A percentile compares a stretch with the other conserved stretches of the same genome.
Conservation (phyloP, 2,888 invertebrate genomes). For the Subacronicta megacephala region DNA sequence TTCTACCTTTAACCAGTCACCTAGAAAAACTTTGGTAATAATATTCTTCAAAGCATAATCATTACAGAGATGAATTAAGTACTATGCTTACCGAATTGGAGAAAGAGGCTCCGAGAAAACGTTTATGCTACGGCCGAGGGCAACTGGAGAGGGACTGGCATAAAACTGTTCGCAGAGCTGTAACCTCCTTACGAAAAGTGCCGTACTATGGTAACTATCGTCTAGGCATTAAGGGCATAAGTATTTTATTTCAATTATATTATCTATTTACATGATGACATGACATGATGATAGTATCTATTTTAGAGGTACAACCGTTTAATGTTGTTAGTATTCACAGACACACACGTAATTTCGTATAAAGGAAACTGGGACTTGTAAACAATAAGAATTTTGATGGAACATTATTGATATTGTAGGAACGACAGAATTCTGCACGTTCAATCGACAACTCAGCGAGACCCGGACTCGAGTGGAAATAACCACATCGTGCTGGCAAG, state of each 20-base stretch:
- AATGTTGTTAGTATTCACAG: too few species aligned
- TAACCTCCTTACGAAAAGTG: constrained; percentile 69
- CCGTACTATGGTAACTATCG: constrained; percentile 76
- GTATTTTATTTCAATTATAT: too few species aligned
- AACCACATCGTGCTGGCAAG: constrained; percentile 78
- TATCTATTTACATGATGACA: too few species aligned
- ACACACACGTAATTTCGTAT: too few species aligned
- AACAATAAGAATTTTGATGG: too few species aligned
- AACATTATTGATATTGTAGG: constrained; percentile 62
- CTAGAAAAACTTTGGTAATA: background rate
- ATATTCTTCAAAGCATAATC: background rate
- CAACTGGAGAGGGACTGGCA: constrained; percentile 75
- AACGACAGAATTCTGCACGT: constrained; percentile 73
- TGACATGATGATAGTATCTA: too few species aligned
- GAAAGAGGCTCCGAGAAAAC: constrained; percentile 52
- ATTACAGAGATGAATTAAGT: constrained; percentile 68
- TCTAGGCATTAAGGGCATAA: too few species aligned
- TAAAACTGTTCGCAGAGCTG: constrained; percentile 67
- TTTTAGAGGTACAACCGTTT: too few species aligned
- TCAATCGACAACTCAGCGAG: constrained; percentile 79
- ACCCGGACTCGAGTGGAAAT: constrained; percentile 80
- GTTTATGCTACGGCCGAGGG: constrained; percentile 76
- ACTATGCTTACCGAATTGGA: constrained; percentile 74
- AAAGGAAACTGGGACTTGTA: too few species aligned
- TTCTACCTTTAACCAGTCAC: background rate